Evolutionary conservation across 2,888 invertebrate genomes (phyloP).

Genomic region (Lasioglossum leucozonium): DNA sequence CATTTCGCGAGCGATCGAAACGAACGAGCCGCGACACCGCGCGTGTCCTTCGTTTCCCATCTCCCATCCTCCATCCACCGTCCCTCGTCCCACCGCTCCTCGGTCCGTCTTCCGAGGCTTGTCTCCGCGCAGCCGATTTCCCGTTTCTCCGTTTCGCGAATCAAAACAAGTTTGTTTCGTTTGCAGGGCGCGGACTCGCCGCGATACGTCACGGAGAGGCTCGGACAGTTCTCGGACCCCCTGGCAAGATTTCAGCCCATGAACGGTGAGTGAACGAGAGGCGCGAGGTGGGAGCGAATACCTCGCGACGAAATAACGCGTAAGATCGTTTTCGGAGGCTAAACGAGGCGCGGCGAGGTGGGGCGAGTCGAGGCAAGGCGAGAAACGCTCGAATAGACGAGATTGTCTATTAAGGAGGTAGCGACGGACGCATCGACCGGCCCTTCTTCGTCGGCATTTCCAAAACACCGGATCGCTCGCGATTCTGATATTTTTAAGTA

Average conservation of each 20-base stretch:
- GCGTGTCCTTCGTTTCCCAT: constrained; percentile 6
- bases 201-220: constrained; percentile 85
- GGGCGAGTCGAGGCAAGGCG: background rate
- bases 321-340: background rate
- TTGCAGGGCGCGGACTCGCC: constrained; percentile 85
- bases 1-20: constrained; percentile 36
- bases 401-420: constrained; percentile 51
- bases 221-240: constrained; percentile 86
- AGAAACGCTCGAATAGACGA: constrained; percentile 40
- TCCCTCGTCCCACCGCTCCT: background rate
- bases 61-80: background rate
- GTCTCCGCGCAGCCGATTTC: background rate
- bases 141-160: background rate
- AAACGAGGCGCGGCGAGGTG: background rate
- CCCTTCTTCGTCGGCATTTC: constrained; percentile 34
- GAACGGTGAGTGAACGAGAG: constrained; percentile 83
- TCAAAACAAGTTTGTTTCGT: constrained; percentile 59
- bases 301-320: constrained; percentile 16
- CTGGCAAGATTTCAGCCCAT: constrained; percentile 85
- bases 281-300: background rate
- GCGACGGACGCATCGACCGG: constrained; percentile 24
- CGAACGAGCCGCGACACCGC: constrained; percentile 17
- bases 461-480: constrained; percentile 57
- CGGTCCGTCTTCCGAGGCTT: background rate
- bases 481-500: constrained; percentile 81